Conservation (phyloP, 2,888 invertebrate species). For the Melanargia galathea region DNA sequence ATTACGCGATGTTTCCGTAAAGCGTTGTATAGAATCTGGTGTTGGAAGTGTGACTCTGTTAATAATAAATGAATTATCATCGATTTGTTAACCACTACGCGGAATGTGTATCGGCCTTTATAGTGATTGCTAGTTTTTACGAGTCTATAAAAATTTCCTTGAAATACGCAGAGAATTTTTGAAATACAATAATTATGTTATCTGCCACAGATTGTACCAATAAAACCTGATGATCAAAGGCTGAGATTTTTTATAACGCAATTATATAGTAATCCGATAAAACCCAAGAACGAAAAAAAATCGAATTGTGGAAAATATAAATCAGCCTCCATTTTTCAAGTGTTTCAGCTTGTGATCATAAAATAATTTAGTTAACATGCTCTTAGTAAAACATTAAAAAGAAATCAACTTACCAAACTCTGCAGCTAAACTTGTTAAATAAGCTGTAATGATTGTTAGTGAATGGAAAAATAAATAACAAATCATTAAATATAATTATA, state of each 20-base stretch:
- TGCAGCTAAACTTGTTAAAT: slow-evolving; percentile 2
- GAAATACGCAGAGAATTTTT: background rate
- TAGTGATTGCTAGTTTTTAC: no score
- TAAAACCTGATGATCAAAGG: slow-evolving; percentile 2
- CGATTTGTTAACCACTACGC: no score
- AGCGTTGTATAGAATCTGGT: background rate
- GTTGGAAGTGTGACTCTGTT: background rate
- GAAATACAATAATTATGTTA: background rate
- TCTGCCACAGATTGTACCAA: background rate
- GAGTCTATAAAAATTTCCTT: no score
- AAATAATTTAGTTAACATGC: background rate
- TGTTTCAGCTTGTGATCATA: background rate
- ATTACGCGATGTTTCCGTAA: background rate
- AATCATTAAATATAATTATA: slow-evolving; percentile 7
- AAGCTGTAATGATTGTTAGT: slow-evolving; percentile 20
- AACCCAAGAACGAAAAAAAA: no score
- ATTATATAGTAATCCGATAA: no score
- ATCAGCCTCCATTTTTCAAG: background rate
- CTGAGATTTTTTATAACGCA: background rate
- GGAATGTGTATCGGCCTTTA: no score
- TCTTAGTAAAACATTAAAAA: background rate
- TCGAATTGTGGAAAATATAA: background rate
- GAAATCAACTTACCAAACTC: slow-evolving; percentile 9
- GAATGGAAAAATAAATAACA: slow-evolving; percentile 12
- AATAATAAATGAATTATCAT: no score